phyloP scores from a whole-genome alignment of 2,888 invertebrate genomes.

The Endotricha flammealis region DNA sequence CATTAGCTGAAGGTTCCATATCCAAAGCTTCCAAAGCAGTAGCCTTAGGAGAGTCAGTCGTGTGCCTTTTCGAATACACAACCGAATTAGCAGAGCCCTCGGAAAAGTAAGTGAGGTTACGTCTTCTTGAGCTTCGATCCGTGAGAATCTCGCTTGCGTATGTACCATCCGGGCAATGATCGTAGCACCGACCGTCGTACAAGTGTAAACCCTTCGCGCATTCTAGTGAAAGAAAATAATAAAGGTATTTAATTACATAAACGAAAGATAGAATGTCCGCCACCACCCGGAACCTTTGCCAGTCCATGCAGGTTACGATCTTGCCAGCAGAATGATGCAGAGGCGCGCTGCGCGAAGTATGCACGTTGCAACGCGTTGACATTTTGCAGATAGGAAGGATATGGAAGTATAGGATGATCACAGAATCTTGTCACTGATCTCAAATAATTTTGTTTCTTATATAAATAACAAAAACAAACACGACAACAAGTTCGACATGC shows the following conservation, averaged over 20 bases:
- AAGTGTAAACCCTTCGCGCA: conserved; percentile 80
- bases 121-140: conserved; percentile 58
- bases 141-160: conserved; percentile 61
- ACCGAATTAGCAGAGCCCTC: conserved; percentile 30
- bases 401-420: conserved; percentile 33
- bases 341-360: conserved; percentile 43
- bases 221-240: conserved; percentile 79
- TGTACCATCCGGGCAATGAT: conserved; percentile 75
- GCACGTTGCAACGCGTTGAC: conserved; percentile 34
- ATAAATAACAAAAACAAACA: conserved; percentile 28
- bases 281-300: conserved; percentile 69
- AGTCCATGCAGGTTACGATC: conserved; percentile 67
- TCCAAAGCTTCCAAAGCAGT: conserved; percentile 54
- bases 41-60: conserved; percentile 25
- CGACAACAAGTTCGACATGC: conserved; percentile 29
- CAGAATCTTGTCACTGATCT: conserved; percentile 76
- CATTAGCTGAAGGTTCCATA: conserved; percentile 44
- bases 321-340: conserved; percentile 56
- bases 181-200: conserved; percentile 79
- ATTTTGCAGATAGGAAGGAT: conserved; percentile 38
- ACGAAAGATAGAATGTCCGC: conserved; percentile 43
- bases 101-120: conserved; percentile 54
- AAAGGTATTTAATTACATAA: conserved; percentile 53
- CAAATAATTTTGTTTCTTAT: conserved; percentile 60
- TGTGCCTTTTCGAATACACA: conserved; percentile 47